Evolutionary conservation across 2,888 invertebrate genomes (phyloP), one percentile per base, ranked within the genome.

Genomic region (Omphaloscelis lunosa): DNA sequence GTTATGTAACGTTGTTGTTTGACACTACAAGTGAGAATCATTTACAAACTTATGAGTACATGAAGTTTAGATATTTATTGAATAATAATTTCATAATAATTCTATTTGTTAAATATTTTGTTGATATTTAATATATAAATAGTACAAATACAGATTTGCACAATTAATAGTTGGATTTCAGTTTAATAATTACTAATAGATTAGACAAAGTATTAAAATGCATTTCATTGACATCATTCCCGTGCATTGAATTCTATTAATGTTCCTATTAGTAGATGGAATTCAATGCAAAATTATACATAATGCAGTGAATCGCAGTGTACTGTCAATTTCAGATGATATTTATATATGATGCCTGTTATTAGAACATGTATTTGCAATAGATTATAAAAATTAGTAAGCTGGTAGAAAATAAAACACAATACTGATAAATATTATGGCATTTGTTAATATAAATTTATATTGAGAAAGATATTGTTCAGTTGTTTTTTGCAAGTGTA

Each of bases 131-230:
- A 45, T 58, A 59, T 72, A 45, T 62, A 61, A 76, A 82, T 85
- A 72, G 86, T 83, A 83, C 83, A 83, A 83, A 63, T 62, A 74
- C 68, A 39, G 39, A 77, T 75, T 80, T 80, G 85, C 87, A 84
- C 77, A 84, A 82, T 67, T 63, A 59, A 69, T 71, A 61, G 63
- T 71, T 70, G 27, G 59, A 65, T 58, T n/a, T 65, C 67, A 72
- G 41, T 56, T 72, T 67, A 48, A 53, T 82, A 72, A 15, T 78
- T 51, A 51, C 59, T 53, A 58, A 62, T 80, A 73, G 59, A 71
- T 65, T 70, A 63, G 23, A 73, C 11, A 15, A 75, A 73, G 66
- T 68, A 61, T 69, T 77, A 45, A 58, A 58, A 75, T 59, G 66
- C 5, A 48, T 51, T 56, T 79, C 58, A 73, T 80, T 74, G 59